Evolutionary conservation across 2,888 invertebrate genomes (phyloP).

Genomic region (Ennomos erosarius): DNA sequence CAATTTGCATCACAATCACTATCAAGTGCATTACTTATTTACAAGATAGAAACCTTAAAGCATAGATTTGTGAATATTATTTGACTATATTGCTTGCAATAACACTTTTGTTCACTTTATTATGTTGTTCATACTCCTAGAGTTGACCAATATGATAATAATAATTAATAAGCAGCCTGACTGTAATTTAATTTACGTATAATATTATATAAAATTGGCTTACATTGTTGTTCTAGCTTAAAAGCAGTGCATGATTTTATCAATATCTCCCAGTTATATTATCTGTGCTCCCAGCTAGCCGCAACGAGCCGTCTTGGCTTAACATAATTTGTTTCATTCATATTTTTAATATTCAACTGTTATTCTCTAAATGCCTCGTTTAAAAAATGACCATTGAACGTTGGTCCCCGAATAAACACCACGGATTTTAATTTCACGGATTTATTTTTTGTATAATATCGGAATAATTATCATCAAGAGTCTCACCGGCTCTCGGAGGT

Average conservation of each 20-base stretch:
- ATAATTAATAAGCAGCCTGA: background rate
- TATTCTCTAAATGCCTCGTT: too few species aligned
- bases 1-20: conserved; percentile 4
- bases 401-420: background rate
- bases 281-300: too few species aligned
- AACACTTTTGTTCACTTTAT: background rate
- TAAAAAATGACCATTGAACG: background rate
- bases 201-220: background rate
- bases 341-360: too few species aligned
- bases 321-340: too few species aligned
- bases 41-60: conserved; percentile 18
- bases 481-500: background rate
- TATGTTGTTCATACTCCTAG: background rate
- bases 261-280: too few species aligned
- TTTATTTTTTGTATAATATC: conserved; percentile 3
- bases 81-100: conserved; percentile 29
- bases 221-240: conserved; percentile 2
- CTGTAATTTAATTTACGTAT: conserved; percentile 2
- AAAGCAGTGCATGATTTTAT: background rate
- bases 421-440: background rate
- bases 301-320: too few species aligned
- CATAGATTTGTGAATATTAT: conserved; percentile 28
- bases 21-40: conserved; percentile 10
- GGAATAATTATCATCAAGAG: conserved; percentile 54
- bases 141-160: background rate